phyloP scores from a whole-genome alignment of 2,113 vertebrate species.

The Vicugna pacos region DNA sequence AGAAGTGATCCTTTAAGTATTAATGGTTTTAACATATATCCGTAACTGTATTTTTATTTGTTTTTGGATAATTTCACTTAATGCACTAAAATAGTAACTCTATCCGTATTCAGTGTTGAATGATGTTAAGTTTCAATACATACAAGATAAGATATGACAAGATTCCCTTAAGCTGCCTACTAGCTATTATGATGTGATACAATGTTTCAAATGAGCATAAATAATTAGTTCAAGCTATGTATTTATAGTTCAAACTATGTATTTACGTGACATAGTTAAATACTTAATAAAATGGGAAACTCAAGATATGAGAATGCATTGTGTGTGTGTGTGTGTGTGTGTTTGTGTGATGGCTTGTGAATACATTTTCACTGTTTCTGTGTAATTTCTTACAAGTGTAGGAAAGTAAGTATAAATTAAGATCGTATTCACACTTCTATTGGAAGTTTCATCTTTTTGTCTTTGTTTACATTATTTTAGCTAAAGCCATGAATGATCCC shows the following conservation, averaged over 20 bases:
- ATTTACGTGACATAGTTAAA: background rate
- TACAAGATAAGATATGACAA: background rate
- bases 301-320: background rate
- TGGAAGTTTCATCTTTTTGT: background rate
- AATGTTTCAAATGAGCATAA: background rate
- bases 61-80: slow-evolving; percentile 8
- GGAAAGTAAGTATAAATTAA: slow-evolving; percentile 25
- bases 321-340: background rate
- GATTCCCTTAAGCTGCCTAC: background rate
- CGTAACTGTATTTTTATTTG: slow-evolving; percentile 38
- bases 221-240: background rate
- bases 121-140: background rate
- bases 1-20: background rate
- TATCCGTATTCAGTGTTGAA: background rate
- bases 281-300: background rate
- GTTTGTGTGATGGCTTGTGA: background rate
- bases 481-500: background rate
- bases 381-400: background rate
- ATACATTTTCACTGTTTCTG: background rate
- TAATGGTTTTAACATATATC: slow-evolving; percentile 17
- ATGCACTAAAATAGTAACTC: background rate
- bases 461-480: background rate
- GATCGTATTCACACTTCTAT: background rate
- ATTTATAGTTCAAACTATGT: background rate
- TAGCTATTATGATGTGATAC: background rate